A percentile compares a stretch with the other conserved stretches of the same genome.
These are phyloP conservation scores for Brachyhypopomus occidentalis DNA, from an alignment of 2,113 vertebrate species.

Conservation along the genomic window DNA sequence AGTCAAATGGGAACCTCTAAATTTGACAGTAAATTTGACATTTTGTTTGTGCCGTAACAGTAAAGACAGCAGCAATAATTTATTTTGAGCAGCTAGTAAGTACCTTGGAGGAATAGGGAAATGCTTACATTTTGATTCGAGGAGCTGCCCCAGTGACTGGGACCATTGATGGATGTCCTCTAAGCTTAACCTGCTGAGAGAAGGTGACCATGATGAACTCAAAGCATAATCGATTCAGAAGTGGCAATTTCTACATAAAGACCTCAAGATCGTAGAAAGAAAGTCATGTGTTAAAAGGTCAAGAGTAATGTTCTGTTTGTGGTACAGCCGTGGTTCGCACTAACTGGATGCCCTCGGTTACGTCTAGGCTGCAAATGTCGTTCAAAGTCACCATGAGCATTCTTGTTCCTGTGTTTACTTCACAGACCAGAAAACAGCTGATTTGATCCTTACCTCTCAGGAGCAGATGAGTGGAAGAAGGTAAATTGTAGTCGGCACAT, in stretches of 20 bases:
- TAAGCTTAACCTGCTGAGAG: conserved; percentile 75
- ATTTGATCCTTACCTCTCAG: conserved; percentile 70
- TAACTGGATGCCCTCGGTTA: neutral
- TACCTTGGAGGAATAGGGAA: conserved; percentile 18
- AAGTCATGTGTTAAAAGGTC: neutral
- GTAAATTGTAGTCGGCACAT: conserved; percentile 78
- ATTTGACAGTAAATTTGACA: neutral
- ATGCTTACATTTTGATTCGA: conserved; percentile 79
- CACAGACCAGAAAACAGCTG: neutral
- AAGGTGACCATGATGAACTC: conserved; percentile 51
- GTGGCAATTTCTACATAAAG: neutral
- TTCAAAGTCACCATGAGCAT: neutral
- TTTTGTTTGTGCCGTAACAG: neutral
- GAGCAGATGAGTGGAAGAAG: conserved; percentile 71
- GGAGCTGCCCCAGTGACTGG: conserved; percentile 77
- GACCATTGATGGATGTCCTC: conserved; percentile 81
- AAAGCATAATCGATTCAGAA: conserved; percentile 35
- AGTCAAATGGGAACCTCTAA: conserved; percentile 34
- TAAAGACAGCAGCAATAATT: neutral
- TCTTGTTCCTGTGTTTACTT: neutral
- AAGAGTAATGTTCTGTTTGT: neutral
- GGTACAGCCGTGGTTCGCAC: neutral
- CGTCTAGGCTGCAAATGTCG: neutral
- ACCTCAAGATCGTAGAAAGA: neutral
- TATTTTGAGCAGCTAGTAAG: no score